Base-by-base conservation (phyloP, 2,113 vertebrate species). In the Acrocephalus kingi region DNA sequence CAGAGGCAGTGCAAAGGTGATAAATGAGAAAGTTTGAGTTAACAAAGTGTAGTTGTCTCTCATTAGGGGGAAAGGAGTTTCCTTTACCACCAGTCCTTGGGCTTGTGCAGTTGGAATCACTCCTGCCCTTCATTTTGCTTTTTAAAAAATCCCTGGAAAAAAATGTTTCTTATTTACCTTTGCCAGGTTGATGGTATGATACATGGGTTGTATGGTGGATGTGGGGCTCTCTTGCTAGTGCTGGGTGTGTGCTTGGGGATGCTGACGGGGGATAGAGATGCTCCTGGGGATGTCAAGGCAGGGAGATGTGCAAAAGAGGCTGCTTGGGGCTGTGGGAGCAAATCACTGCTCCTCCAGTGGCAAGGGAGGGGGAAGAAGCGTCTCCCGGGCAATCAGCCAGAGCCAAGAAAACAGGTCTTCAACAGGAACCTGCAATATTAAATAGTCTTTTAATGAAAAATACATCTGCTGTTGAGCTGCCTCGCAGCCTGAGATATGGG, bases 1-100 rank as follows among this genome's bases (percentile, higher is more conserved):
- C 75, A 93, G 79, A 96, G 85, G 86, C 10, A 2, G 91, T 73
- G 54, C 68, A 39, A 28, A 49, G 56, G 97, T 96, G 97, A 97
- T 94, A 94, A 96, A 97, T 14, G 88, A 85, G 94, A 85, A 92
- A 84, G 49, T 87, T 63, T 82, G 62, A 79, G 90, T 84, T 96
- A 96, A 95, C 15, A 7, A 95, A 90, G 66, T 96, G 66, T 66
- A 74, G 52, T 54, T 11, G 8, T 39, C 89, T 95, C 66, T 51
- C 43, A 21, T 81, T 85, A 87, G 37, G 33, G 61, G 41, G 46
- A 92, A 74, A 82, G 43, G 35, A 78, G 80, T 89, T 85, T 56
- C 51, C 41, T 82, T 87, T 72, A 37, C 52, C 4, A 9, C 35
- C 63, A 63, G 56, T 67, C 55, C 0, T 46, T 43, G 76, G 61